Evolutionary conservation across 1,140 invertebrate species (phyloP), one percentile per base, ranked within the genome.

Genomic region (Drosophila sechellia): DNA sequence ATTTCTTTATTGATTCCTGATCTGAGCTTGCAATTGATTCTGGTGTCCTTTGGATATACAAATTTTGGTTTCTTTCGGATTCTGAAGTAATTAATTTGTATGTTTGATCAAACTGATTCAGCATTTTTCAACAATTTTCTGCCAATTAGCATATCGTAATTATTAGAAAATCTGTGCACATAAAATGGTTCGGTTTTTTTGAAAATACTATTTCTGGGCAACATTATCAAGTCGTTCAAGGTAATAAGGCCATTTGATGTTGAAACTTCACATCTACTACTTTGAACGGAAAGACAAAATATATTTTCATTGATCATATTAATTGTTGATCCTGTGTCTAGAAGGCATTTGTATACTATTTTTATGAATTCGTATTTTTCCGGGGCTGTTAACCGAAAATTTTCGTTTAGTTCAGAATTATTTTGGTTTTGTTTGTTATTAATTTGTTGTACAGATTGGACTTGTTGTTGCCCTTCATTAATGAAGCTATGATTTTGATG

Each of bases 251-350:
- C 37, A 13, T 39, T 39, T n/a, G 11, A 39, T n/a, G 13, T 39
- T 13, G n/a, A 13, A 39, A 39, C 13, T 39, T 39, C 5, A 13
- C 12, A 13, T 39, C 3, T 39, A 39, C 12, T 39, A 39, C 13
- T 39, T 53, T 39, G 17, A 13, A 53, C 22, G 39, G 50, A 34
- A 52, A 35, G 17, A 37, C 15, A 17, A 52, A 37, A 53, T 22
- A 53, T 53, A 53, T 53, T 53, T 53, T 13, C 40, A 54, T 40
- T 54, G 35, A 27, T 39, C 34, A 20, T 37, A 39, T 39, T 40
- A 40, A 54, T 54, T 39, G 35, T 54, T 20, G 35, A 54, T 54
- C 20, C 35, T 25, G 50, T 53, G 20, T 54, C 37, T 40, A 54
- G 40, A 54, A 54, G 52, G 35, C 35, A 54, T 25, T 54, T 54